These are phyloP conservation scores for Anolis carolinensis DNA, from an alignment of 2,113 vertebrate species.

Conservation along the genomic window DNA sequence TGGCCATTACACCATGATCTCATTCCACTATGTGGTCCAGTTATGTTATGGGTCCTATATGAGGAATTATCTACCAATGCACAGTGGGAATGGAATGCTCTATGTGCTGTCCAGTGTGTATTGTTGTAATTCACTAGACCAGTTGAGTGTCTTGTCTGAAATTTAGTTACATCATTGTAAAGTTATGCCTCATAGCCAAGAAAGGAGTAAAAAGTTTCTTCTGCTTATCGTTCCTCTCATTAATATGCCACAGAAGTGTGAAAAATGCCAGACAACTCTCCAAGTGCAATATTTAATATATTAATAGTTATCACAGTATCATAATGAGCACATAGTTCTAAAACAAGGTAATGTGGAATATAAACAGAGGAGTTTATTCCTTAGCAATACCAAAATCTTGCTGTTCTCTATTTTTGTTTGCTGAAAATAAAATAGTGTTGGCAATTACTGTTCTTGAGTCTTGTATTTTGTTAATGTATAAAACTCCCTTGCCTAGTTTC, in stretches of 20 bases:
- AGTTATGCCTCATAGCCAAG: not conserved
- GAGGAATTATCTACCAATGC: no score
- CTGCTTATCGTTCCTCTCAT: not conserved
- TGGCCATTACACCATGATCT: no score
- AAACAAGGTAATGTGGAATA: slow-evolving; percentile 36
- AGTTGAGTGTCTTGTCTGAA: no score
- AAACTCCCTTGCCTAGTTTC: no score
- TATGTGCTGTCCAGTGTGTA: no score
- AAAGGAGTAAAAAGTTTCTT: not conserved
- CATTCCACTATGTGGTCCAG: no score
- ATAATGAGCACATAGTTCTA: slow-evolving; percentile 34
- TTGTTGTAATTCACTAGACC: no score
- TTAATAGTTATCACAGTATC: slow-evolving; percentile 33
- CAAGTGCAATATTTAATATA: slow-evolving; percentile 39
- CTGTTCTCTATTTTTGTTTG: not conserved
- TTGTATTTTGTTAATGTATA: no score
- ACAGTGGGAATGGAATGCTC: no score
- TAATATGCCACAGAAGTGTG: slow-evolving; percentile 3
- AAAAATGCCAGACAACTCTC: slow-evolving; percentile 9
- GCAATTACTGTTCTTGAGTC: no score
- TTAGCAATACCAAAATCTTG: not conserved
- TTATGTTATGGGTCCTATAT: no score
- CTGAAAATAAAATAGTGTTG: slow-evolving; percentile 2
- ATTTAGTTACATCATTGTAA: no score
- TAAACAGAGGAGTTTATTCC: slow-evolving; percentile 19